These are phyloP conservation scores for Scopus umbretta DNA, from an alignment of 2,113 vertebrate species.

Conservation along the genomic window DNA sequence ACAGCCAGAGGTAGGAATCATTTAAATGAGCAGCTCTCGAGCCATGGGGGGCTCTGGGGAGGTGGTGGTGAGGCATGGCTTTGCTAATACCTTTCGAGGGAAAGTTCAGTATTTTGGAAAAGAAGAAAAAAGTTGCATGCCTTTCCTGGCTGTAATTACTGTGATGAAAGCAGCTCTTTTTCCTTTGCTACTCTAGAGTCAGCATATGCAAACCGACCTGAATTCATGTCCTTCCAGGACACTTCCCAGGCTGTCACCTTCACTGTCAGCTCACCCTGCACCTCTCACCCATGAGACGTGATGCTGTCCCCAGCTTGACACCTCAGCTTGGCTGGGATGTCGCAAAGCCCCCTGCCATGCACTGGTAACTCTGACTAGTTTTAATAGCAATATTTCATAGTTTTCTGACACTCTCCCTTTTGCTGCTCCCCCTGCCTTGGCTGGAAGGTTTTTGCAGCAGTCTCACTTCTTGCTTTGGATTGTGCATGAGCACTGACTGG, in stretches of 20 bases:
- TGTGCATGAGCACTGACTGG: not conserved
- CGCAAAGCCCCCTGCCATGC: not conserved
- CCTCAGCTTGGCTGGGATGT: not conserved
- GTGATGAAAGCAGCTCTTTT: not conserved
- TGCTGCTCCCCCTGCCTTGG: not conserved
- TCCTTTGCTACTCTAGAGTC: not conserved
- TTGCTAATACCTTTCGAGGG: not conserved
- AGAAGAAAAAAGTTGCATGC: not conserved
- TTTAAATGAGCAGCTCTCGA: not conserved
- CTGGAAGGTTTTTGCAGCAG: not conserved
- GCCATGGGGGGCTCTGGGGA: not conserved
- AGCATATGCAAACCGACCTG: not conserved
- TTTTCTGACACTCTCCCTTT: not conserved
- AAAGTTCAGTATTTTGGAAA: not conserved
- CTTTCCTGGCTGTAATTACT: not conserved
- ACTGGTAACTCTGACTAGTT: not conserved
- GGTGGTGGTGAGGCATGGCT: not conserved
- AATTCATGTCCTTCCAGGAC: not conserved
- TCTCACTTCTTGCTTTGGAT: not conserved
- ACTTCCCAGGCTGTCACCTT: not conserved
- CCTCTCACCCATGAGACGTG: not conserved
- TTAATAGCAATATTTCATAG: not conserved
- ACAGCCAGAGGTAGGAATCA: not conserved
- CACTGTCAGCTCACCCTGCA: not conserved
- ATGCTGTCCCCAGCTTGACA: not conserved